Base-by-base conservation (phyloP, 92 coral and sea anemone genomes). In the Zoanthus sansibaricus region DNA sequence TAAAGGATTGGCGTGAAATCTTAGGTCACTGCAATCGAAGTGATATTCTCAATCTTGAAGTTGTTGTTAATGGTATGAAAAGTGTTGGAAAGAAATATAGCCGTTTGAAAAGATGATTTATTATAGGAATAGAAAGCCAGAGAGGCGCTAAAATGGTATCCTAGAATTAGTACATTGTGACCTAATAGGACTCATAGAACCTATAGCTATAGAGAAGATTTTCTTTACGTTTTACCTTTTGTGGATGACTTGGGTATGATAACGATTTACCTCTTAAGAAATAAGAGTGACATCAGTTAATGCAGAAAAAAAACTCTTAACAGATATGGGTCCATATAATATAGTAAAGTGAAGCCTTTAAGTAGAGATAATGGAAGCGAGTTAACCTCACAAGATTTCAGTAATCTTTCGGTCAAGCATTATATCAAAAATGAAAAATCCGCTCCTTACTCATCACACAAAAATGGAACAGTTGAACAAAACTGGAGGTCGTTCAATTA, bases 241-340 rank as follows among this genome's bases (percentile, higher is more conserved):
- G 75, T 77, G 56, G 83, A 77, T 51, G 86, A 85, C 51, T 89
- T 90, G 25, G 80, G 86, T 67, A 47, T 69, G 20, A 75, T 56
- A 5, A 54, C 75, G 59, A 77, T 84, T 42, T 86, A 54, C 33
- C 73, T 86, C 79, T 70, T 84, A 25, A 71, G 59, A 67, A 67
- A 87, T 46, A 82, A 87, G 49, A 86, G 84, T 82, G 86, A 90
- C 46, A 82, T 91, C 33, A 21, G n/a, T 87, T 52, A 89, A 72
- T 31, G 87, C 84, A 70, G 79, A 62, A 13, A 52, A 89, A 62
- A 78, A 48, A 74, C 61, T 78, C 64, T 79, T 91, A 17, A 86
- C 87, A 5, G 94, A 91, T 78, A 64, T 78, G 72, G 79, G 89
- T 58, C 88, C 94, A n/a, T n/a, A n/a, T n/a, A n/a, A 8, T 83